phyloP scores from a whole-genome alignment of 2,888 invertebrate genomes.

The Eristalinus sepulchralis region DNA sequence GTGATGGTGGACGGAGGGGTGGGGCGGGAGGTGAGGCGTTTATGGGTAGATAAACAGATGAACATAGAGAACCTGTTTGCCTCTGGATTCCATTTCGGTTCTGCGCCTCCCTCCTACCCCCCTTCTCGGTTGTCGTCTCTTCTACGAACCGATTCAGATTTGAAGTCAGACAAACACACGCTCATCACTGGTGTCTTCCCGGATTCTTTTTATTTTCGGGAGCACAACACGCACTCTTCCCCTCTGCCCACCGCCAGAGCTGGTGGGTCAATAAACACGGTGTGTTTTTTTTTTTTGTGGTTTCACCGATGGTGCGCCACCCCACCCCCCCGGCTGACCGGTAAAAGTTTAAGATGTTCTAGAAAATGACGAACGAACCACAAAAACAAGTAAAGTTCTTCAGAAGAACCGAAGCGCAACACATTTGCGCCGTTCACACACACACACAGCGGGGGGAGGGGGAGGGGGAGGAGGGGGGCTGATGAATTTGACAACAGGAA shows the following conservation, averaged over 20 bases:
- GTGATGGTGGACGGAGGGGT: neutral
- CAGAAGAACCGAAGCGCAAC: neutral
- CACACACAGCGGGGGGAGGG: neutral
- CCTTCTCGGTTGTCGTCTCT: neutral
- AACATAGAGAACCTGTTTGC: slow-evolving; percentile 62
- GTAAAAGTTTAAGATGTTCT: slow-evolving; percentile 38
- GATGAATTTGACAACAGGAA: slow-evolving; percentile 48
- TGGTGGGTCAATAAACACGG: slow-evolving; percentile 36
- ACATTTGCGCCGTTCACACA: neutral
- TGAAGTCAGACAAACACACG: neutral
- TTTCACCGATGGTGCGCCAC: neutral
- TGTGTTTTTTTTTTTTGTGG: slow-evolving; percentile 2
- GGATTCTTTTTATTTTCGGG: slow-evolving; percentile 20
- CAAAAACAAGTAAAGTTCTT: slow-evolving; percentile 32
- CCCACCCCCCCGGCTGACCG: slow-evolving; percentile 3
- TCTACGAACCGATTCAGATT: slow-evolving; percentile 1
- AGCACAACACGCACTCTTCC: slow-evolving; percentile 2
- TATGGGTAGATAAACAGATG: slow-evolving; percentile 44
- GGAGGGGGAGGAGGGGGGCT: neutral
- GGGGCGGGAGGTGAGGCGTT: slow-evolving; percentile 25
- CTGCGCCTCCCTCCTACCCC: neutral
- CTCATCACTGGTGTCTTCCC: slow-evolving; percentile 27
- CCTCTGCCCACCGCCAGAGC: neutral
- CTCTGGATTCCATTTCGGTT: slow-evolving; percentile 57
- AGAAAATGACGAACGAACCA: slow-evolving; percentile 49